phyloP scores from a whole-genome alignment of 2,113 vertebrate genomes.

The Hystrix cristata region DNA sequence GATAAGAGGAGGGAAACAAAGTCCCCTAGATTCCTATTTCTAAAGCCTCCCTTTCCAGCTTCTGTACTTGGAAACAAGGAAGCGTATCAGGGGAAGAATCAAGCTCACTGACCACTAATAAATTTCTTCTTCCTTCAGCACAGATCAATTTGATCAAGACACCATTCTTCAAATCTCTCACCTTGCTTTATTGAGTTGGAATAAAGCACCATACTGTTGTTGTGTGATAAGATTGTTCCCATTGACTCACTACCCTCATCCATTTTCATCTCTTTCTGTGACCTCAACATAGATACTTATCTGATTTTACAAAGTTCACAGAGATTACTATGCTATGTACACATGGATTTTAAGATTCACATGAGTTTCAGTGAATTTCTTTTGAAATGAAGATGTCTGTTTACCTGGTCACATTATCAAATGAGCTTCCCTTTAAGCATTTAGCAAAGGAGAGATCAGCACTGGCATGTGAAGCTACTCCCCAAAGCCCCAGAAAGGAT shows the following conservation, averaged over 20 bases:
- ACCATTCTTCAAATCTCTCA: not conserved
- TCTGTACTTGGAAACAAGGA: slow-evolving; percentile 13
- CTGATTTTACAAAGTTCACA: not conserved
- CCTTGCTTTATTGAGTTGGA: not conserved
- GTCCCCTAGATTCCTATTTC: not conserved
- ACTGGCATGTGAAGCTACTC: not conserved
- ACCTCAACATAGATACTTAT: not conserved
- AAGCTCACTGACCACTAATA: not conserved
- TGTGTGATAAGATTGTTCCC: not conserved
- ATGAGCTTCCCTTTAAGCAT: accelerated
- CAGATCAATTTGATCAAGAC: slow-evolving; percentile 41
- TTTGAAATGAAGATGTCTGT: not conserved
- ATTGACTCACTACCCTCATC: not conserved
- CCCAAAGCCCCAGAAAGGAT: not conserved
- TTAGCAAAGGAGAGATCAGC: not conserved
- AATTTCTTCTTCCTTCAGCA: slow-evolving; percentile 41
- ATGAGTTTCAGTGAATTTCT: not conserved
- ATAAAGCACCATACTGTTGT: not conserved
- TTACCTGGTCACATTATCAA: not conserved
- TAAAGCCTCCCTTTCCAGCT: not conserved
- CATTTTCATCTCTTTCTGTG: not conserved
- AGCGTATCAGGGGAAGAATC: slow-evolving; percentile 2
- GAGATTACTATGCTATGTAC: not conserved
- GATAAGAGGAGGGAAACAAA: not conserved
- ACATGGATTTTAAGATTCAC: not conserved